A percentile compares a stretch with the other conserved stretches of the same genome.
Evolutionary conservation across 2,888 invertebrate genomes (phyloP).

Genomic region (Cantharis rufa): DNA sequence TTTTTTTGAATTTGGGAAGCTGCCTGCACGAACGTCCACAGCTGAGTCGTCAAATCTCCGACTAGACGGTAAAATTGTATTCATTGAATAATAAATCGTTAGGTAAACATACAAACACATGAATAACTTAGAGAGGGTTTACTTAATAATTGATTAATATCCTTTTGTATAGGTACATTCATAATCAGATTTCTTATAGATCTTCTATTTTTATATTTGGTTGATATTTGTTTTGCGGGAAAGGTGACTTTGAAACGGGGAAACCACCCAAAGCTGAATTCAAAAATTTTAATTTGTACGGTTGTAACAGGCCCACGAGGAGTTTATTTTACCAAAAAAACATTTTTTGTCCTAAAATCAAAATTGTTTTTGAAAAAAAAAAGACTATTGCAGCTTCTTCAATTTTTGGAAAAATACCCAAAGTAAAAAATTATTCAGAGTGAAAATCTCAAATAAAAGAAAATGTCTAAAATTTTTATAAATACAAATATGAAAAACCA

Average conservation of each 20-base stretch:
- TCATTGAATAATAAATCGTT: background rate
- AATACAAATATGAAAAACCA: too few relatives aligned
- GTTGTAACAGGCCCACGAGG: too few relatives aligned
- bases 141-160: background rate
- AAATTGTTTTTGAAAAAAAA: too few relatives aligned
- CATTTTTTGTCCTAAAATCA: too few relatives aligned
- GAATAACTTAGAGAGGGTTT: background rate
- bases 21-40: background rate
- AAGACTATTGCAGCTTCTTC: too few relatives aligned
- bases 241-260: background rate
- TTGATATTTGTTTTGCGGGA: background rate
- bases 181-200: background rate
- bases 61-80: background rate
- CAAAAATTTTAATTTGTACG: too few relatives aligned
- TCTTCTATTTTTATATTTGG: background rate
- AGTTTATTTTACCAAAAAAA: too few relatives aligned
- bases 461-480: too few relatives aligned
- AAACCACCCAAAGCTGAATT: background rate
- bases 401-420: too few relatives aligned
- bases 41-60: background rate
- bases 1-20: background rate
- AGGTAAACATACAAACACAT: background rate
- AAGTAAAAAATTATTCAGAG: background rate
- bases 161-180: background rate
- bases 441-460: too few relatives aligned